These are phyloP conservation scores for Lophius americanus DNA, from an alignment of 2,797 vertebrate species.

Conservation along the genomic window DNA sequence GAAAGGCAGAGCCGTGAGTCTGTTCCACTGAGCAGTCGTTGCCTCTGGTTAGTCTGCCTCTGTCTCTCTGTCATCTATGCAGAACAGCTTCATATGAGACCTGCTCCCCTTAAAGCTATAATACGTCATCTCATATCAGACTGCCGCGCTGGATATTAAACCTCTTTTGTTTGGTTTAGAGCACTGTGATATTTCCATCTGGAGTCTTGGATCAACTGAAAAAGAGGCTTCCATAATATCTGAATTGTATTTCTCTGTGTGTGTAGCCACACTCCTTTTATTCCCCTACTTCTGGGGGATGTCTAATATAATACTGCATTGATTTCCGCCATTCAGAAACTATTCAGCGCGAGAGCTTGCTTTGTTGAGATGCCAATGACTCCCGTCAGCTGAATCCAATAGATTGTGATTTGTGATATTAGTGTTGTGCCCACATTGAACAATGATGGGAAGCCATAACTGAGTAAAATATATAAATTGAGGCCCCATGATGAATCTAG, in stretches of 20 bases:
- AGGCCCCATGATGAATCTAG: too few relatives aligned
- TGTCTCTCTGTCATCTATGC: slow-evolving; percentile 45
- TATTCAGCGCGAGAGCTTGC: slow-evolving; percentile 11
- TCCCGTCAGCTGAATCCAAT: slow-evolving; percentile 49
- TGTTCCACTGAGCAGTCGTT: slow-evolving; percentile 16
- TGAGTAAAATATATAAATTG: too few relatives aligned
- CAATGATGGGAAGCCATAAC: slow-evolving; percentile 15
- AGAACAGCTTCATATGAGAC: slow-evolving; percentile 37
- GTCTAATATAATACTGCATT: slow-evolving; percentile 28
- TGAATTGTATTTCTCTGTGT: slow-evolving; percentile 16
- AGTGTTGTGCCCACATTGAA: slow-evolving; percentile 33
- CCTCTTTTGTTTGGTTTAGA: slow-evolving; percentile 40
- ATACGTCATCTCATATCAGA: slow-evolving; percentile 46
- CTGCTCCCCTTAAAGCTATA: slow-evolving; percentile 29
- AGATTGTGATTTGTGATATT: slow-evolving; percentile 51
- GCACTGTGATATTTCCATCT: slow-evolving; percentile 39
- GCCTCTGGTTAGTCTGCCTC: slow-evolving; percentile 36
- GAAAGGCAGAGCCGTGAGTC: slow-evolving; percentile 42
- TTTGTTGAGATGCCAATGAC: slow-evolving; percentile 40
- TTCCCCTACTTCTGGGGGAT: slow-evolving; percentile 34
- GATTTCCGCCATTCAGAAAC: slow-evolving; percentile 30
- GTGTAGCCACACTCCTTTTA: slow-evolving; percentile 9
- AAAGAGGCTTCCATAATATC: slow-evolving; percentile 20
- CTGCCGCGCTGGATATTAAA: slow-evolving; percentile 33
- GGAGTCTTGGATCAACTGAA: slow-evolving; percentile 21